Evolutionary conservation across 2,888 invertebrate genomes (phyloP).

Genomic region (Cheilosia vernalis): DNA sequence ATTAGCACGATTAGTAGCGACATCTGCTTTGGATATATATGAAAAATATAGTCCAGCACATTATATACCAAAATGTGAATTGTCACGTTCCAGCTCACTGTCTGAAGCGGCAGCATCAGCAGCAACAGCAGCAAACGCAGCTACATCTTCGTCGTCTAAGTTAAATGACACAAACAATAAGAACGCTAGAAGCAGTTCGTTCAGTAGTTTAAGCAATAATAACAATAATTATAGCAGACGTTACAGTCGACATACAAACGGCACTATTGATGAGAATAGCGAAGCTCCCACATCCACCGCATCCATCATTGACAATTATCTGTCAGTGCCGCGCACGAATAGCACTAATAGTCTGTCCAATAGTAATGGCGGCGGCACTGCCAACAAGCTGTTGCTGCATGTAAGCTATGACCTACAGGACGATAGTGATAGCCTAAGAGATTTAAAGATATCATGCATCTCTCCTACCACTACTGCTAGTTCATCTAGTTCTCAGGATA

Average conservation of each 20-base stretch:
- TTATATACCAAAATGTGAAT: constrained; percentile 87
- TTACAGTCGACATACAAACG: constrained; percentile 54
- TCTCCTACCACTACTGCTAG: constrained; percentile 62
- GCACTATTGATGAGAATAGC: constrained; percentile 65
- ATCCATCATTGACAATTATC: constrained; percentile 50
- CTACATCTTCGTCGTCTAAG: constrained; percentile 22
- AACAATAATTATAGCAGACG: constrained; percentile 63
- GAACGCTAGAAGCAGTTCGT: constrained; percentile 35
- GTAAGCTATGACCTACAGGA: constrained; percentile 68
- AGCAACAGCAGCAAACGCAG: constrained; percentile 58
- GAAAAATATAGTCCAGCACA: constrained; percentile 90
- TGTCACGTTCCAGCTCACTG: constrained; percentile 84
- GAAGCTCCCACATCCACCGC: constrained; percentile 52
- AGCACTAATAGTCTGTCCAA: constrained; percentile 36
- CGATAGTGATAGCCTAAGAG: constrained; percentile 71
- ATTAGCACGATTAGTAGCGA: constrained; percentile 85
- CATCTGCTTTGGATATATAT: constrained; percentile 88
- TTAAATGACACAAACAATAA: constrained; percentile 52
- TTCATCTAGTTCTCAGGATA: constrained; percentile 74
- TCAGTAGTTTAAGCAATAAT: constrained; percentile 35
- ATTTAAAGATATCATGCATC: constrained; percentile 73
- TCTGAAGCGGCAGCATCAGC: constrained; percentile 78
- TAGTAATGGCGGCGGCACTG: constrained; percentile 29
- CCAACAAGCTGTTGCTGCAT: constrained; percentile 66
- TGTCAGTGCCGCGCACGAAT: constrained; percentile 56